Evolutionary conservation across 2,113 vertebrate genomes (phyloP).

Genomic region (Ochotona curzoniae): DNA sequence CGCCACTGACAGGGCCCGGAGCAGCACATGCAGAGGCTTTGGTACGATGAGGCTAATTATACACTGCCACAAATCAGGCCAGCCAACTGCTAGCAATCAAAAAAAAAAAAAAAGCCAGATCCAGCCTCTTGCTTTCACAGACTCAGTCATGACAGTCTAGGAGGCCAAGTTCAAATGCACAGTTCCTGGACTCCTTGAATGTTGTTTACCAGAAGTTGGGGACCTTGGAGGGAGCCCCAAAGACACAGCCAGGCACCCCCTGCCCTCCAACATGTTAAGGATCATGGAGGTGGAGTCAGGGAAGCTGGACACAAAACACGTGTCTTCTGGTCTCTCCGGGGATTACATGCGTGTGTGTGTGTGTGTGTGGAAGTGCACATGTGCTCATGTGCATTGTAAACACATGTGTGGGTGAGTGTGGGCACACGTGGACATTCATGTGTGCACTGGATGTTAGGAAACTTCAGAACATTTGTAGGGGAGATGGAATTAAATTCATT

Average conservation of each 20-base stretch:
- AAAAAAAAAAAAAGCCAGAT: neutral
- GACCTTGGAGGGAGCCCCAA: neutral
- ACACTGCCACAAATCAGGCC: neutral
- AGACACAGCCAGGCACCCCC: no score
- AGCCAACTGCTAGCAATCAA: neutral
- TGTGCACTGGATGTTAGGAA: no score
- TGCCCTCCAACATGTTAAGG: neutral
- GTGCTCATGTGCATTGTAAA: no score
- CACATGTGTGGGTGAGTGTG: neutral
- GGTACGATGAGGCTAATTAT: fast-evolving
- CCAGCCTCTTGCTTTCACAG: neutral
- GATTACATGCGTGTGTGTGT: neutral
- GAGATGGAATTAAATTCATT: no score
- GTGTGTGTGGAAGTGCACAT: neutral
- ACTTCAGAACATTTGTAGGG: no score
- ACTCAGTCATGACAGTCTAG: neutral
- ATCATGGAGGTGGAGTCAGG: neutral
- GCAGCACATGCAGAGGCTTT: neutral
- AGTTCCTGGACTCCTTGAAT: neutral
- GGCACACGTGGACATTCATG: neutral
- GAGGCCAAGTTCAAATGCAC: neutral
- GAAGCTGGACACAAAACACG: neutral
- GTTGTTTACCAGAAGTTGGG: neutral
- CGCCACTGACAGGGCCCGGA: neutral
- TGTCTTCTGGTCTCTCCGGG: neutral